phyloP scores from a whole-genome alignment of 2,797 vertebrate species.

The Rallus crepitans region DNA sequence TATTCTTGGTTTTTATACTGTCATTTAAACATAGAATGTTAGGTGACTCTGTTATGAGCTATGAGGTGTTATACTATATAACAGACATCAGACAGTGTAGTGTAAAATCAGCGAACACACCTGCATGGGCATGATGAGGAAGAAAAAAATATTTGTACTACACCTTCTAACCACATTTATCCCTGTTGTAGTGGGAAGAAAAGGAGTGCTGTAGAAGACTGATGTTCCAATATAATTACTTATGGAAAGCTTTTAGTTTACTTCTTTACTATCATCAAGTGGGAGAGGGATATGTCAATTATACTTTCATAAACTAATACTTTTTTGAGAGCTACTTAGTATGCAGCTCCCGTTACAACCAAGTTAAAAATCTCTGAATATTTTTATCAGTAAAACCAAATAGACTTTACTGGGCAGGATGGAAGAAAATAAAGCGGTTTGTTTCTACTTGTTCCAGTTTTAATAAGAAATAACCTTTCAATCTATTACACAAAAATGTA shows the following conservation, averaged over 20 bases:
- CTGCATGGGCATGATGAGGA: not conserved
- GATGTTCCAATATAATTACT: not conserved
- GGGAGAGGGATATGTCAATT: not conserved
- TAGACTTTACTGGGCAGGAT: not conserved
- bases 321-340: not conserved
- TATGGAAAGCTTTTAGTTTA: not conserved
- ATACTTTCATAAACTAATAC: not conserved
- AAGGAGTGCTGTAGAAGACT: not conserved
- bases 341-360: not conserved
- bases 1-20: not conserved
- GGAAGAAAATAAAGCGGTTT: not conserved
- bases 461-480: not conserved
- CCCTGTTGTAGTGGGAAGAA: not conserved
- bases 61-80: not conserved
- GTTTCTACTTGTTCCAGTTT: conserved; percentile 1
- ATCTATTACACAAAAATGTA: not conserved
- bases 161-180: not conserved
- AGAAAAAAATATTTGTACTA: not conserved
- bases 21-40: not conserved
- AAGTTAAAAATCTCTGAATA: not conserved
- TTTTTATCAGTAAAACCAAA: not conserved
- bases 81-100: not conserved
- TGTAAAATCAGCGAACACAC: not conserved
- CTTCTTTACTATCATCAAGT: not conserved
- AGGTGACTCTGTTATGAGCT: not conserved